Evolutionary conservation across 2,113 vertebrate species (phyloP).

Genomic region (Papio anubis): DNA sequence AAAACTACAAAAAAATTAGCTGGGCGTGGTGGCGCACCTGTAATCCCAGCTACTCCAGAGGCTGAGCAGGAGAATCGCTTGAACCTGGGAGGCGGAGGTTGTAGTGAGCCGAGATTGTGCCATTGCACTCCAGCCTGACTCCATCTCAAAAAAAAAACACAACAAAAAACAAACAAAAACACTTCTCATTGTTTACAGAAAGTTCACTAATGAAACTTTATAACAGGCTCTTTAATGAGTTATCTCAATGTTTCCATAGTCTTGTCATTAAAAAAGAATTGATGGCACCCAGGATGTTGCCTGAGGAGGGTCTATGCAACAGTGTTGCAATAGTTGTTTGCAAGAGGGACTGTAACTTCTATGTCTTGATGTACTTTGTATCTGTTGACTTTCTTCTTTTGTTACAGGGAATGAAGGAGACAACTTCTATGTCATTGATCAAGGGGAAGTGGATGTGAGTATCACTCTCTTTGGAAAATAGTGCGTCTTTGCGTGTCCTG

Average conservation of each 20-base stretch:
- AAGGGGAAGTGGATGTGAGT: conserved; percentile 98
- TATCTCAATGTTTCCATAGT: accelerated
- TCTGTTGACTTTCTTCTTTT: background rate
- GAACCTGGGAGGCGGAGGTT: too few relatives aligned
- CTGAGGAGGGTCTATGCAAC: accelerated
- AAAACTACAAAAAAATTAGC: too few relatives aligned
- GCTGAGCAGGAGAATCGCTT: too few relatives aligned
- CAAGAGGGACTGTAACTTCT: background rate
- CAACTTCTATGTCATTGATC: conserved; percentile 98
- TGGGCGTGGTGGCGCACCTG: too few relatives aligned
- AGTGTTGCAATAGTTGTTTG: background rate
- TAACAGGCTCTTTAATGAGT: accelerated
- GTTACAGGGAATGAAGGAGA: conserved; percentile 95
- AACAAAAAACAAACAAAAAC: too few relatives aligned
- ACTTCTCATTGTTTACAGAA: accelerated
- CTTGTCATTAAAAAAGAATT: background rate
- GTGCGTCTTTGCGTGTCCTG: accelerated
- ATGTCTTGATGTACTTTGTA: too few relatives aligned
- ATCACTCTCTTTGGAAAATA: accelerated
- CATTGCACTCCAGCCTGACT: too few relatives aligned
- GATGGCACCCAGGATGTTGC: background rate
- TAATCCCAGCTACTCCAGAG: too few relatives aligned
- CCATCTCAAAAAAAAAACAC: too few relatives aligned
- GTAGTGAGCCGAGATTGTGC: too few relatives aligned
- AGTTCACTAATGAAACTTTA: background rate